A percentile compares a stretch with the other conserved stretches of the same genome.
Evolutionary conservation across 2,797 vertebrate species (phyloP).

Genomic region (Leptatherina wallacei): DNA sequence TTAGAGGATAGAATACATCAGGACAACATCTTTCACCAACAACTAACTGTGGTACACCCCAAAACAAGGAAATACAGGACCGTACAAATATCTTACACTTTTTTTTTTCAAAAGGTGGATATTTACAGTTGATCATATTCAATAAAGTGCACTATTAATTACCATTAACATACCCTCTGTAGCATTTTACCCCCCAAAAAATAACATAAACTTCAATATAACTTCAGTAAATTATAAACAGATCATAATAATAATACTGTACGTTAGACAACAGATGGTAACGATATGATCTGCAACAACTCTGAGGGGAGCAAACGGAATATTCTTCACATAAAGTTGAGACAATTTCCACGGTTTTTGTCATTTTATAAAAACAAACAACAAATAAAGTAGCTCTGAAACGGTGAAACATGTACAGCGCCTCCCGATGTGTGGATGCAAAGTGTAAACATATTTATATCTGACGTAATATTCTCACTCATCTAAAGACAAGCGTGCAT

Average conservation of each 20-base stretch:
- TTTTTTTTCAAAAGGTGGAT: neutral
- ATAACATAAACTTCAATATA: neutral
- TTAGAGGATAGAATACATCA: constrained; percentile 6
- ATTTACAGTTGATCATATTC: constrained; percentile 11
- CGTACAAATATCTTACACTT: neutral
- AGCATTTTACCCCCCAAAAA: neutral
- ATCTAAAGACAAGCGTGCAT: too few species aligned
- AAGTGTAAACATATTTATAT: neutral
- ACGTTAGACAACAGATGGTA: too few species aligned
- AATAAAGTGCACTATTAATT: constrained; percentile 4
- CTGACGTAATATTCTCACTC: neutral
- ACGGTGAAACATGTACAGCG: neutral
- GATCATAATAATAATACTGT: neutral
- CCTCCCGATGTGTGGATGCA: too few species aligned
- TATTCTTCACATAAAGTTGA: neutral
- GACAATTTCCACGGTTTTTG: neutral
- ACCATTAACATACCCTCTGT: neutral
- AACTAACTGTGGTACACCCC: neutral
- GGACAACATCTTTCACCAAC: constrained; percentile 21
- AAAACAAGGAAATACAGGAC: neutral
- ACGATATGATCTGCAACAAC: neutral
- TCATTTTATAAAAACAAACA: neutral
- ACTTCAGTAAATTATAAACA: neutral
- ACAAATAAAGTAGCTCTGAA: neutral
- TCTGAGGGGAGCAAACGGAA: neutral